Evolutionary conservation across 2,113 vertebrate species (phyloP), one percentile per base, ranked within the genome.

Genomic region (Passer domesticus): DNA sequence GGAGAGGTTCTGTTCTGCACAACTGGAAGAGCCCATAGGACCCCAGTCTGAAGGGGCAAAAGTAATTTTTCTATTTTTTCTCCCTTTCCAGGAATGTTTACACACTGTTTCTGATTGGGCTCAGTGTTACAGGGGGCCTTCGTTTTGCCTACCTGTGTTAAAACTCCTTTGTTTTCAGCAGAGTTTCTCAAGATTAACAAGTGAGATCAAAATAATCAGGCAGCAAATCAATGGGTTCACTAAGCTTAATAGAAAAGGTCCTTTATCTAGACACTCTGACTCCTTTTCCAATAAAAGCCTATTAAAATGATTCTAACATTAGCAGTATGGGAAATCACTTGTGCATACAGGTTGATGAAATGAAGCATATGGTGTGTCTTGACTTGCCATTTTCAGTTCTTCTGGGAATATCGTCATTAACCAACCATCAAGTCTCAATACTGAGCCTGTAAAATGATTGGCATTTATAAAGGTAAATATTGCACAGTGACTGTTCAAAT

Each of bases 401-500:
- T 47, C 78, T 77, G 90, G 94, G 93, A 96, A 89, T 87, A 83
- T 62, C 2, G 0, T 93, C 89, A 87, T 83, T 96, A 93, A 91
- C 70, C 80, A 91, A 67, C 80, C 83, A 75, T 87, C 80, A 91
- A 74, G 22, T 64, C 80, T 89, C 83, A 67, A 46, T 74, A 89
- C 63, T 56, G 68, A 95, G 59, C 41, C 82, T 85, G 62, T 89
- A 64, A 93, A 94, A 92, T 95, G 94, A 96, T 49, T 93, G 94
- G 50, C 92, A 94, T 91, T 97, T 96, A 64, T 77, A 92, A 95
- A 93, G 86, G 92, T 90, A 96, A 96, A 97, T 94, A 93, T 90
- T 97, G 62, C 76, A 84, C 55, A 75, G 60, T 50, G 77, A 66
- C 56, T 83, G 33, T 83, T 95, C 50, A 69, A 91, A 95, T 87